These are phyloP conservation scores for Oostethus manadensis DNA, from an alignment of 2,113 vertebrate genomes.

Conservation along the genomic window DNA sequence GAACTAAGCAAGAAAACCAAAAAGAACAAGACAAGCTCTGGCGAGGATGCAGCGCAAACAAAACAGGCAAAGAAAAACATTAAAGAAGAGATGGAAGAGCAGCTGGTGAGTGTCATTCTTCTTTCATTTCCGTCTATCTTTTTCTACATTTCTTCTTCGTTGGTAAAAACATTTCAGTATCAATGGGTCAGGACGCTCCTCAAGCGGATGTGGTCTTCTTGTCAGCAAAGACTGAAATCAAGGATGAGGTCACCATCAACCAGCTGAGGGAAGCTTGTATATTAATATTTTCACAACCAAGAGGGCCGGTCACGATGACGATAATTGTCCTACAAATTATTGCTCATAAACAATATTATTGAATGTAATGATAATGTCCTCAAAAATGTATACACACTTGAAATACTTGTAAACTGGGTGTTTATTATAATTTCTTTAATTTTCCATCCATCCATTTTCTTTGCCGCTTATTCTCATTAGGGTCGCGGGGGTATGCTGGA, in stretches of 20 bases:
- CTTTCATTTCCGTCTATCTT: not conserved
- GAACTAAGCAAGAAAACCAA: slow-evolving; percentile 22
- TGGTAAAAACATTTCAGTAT: not conserved
- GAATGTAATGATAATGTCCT: too few species aligned
- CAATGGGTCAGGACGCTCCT: slow-evolving; percentile 18
- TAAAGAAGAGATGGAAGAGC: slow-evolving; percentile 22
- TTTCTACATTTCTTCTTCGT: not conserved
- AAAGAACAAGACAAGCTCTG: slow-evolving; percentile 9
- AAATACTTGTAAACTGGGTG: too few species aligned
- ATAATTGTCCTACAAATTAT: too few species aligned
- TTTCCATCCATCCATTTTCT: too few species aligned
- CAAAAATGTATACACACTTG: too few species aligned
- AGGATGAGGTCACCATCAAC: slow-evolving; percentile 57
- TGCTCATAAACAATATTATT: too few species aligned
- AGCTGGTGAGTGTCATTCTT: slow-evolving; percentile 17
- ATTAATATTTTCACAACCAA: not conserved
- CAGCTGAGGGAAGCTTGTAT: slow-evolving; percentile 37
- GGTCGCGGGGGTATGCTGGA: too few species aligned
- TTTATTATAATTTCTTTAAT: too few species aligned
- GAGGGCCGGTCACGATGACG: too few species aligned
- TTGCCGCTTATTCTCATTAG: too few species aligned
- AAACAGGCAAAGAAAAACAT: slow-evolving; percentile 40
- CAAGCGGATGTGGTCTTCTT: slow-evolving; percentile 49
- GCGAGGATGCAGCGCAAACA: slow-evolving; percentile 5
- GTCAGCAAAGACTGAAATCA: slow-evolving; percentile 57